A percentile compares a stretch with the other conserved stretches of the same genome.
Conservation (phyloP, 1,140 invertebrate genomes). For the Dendrolimus punctatus region DNA sequence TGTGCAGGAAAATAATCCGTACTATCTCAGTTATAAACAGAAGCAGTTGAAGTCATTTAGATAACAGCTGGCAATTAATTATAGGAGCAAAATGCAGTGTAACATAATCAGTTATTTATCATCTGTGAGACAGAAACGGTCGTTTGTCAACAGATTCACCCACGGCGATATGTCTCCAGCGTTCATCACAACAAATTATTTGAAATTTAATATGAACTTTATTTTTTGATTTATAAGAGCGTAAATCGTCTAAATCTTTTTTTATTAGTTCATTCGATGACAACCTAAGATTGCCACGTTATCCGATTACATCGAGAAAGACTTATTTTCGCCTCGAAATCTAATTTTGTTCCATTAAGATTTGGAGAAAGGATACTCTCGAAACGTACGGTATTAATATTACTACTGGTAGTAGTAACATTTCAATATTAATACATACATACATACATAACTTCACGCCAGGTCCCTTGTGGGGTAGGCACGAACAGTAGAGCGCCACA, state of each 20-base stretch:
- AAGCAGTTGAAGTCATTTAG: slow-evolving; percentile 20
- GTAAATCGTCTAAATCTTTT: slow-evolving; percentile 20
- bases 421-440: not conserved
- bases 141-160: slow-evolving; percentile 65
- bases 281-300: slow-evolving; percentile 52
- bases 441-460: not conserved
- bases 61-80: slow-evolving; percentile 63
- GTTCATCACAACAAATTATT: slow-evolving; percentile 41
- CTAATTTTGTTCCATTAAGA: not conserved
- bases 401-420: not conserved
- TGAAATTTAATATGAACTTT: slow-evolving; percentile 32
- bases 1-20: not conserved
- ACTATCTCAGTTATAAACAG: not conserved
- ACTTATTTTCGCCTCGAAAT: slow-evolving; percentile 39
- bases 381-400: not conserved
- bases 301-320: slow-evolving; percentile 59
- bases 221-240: slow-evolving; percentile 25
- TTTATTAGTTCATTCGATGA: slow-evolving; percentile 55
- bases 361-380: not conserved
- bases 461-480: not conserved
- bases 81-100: slow-evolving; percentile 63
- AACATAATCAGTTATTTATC: slow-evolving; percentile 70
- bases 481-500: too few relatives aligned
- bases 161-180: slow-evolving; percentile 49
- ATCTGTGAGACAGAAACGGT: slow-evolving; percentile 56